Conservation (phyloP, 2,888 invertebrate species). For the Oithona nana region DNA sequence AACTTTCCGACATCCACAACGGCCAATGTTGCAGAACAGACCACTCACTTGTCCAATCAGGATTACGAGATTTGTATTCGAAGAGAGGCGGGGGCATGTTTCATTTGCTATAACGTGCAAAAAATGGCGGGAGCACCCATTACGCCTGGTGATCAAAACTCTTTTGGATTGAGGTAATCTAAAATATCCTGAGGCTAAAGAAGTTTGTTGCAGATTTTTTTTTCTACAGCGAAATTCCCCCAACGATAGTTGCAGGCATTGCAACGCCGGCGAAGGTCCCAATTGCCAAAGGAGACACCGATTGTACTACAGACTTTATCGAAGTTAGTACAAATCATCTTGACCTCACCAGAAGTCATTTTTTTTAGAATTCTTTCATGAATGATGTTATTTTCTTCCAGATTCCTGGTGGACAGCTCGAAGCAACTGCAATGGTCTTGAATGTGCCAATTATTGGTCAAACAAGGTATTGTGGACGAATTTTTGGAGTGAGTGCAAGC, state of each 20-base stretch:
- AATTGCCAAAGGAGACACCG: background rate
- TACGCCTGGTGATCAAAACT: background rate
- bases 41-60: background rate
- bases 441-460: background rate
- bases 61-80: background rate
- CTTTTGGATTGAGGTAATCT: background rate
- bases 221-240: background rate
- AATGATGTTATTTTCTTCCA: background rate
- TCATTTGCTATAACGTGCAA: background rate
- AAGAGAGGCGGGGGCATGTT: background rate
- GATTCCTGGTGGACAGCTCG: background rate
- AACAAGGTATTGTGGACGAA: background rate
- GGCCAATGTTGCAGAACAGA: background rate
- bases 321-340: background rate
- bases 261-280: too few relatives aligned
- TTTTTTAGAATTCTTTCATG: too few relatives aligned
- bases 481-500: background rate
- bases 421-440: background rate
- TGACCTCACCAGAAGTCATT: too few relatives aligned
- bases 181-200: background rate
- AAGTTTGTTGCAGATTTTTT: background rate
- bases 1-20: background rate
- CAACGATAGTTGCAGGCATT: background rate
- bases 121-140: background rate
- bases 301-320: background rate